Percentiles rank a stretch among this genome's conserved stretches.
These are phyloP conservation scores for Amphimallon solstitiale DNA, from an alignment of 2,888 invertebrate genomes.

Conservation along the genomic window DNA sequence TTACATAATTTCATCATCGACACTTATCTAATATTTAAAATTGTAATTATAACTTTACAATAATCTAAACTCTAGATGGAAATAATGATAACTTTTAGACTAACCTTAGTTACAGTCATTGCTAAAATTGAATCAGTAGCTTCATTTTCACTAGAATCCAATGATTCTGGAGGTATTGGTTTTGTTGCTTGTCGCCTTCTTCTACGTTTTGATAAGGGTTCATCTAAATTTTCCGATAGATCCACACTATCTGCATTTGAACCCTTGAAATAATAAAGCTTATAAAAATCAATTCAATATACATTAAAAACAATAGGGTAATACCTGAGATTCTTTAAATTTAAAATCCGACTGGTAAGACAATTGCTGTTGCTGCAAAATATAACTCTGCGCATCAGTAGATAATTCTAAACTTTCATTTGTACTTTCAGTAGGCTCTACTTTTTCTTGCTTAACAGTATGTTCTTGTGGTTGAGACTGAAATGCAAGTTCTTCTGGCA, in stretches of 20 bases:
- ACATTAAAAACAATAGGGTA: background rate
- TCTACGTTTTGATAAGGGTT: conserved; percentile 55
- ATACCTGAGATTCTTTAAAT: conserved; percentile 37
- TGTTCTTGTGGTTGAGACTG: conserved; percentile 19
- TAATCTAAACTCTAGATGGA: too few relatives aligned
- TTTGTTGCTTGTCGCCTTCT: conserved; percentile 42
- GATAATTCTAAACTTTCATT: conserved; percentile 42
- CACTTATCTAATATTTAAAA: too few relatives aligned
- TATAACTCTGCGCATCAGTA: conserved; percentile 46
- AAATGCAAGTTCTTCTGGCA: conserved; percentile 5
- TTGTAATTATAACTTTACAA: too few relatives aligned
- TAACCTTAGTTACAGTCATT: conserved; percentile 36
- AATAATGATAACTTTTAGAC: too few relatives aligned
- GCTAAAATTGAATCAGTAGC: conserved; percentile 11
- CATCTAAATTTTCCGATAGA: conserved; percentile 40
- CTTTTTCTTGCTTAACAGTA: conserved; percentile 38
- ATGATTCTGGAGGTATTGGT: conserved; percentile 12
- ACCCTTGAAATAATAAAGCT: conserved; percentile 25
- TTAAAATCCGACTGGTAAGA: conserved; percentile 45
- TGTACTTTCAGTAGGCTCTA: conserved; percentile 37
- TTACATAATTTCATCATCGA: too few relatives aligned
- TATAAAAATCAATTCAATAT: background rate
- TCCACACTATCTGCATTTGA: conserved; percentile 16
- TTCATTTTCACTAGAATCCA: conserved; percentile 21
- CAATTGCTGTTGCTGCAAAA: conserved; percentile 51